A percentile compares a stretch with the other conserved stretches of the same genome.
Conservation (phyloP, 2,888 invertebrate genomes). For the Eupeodes latifasciatus region DNA sequence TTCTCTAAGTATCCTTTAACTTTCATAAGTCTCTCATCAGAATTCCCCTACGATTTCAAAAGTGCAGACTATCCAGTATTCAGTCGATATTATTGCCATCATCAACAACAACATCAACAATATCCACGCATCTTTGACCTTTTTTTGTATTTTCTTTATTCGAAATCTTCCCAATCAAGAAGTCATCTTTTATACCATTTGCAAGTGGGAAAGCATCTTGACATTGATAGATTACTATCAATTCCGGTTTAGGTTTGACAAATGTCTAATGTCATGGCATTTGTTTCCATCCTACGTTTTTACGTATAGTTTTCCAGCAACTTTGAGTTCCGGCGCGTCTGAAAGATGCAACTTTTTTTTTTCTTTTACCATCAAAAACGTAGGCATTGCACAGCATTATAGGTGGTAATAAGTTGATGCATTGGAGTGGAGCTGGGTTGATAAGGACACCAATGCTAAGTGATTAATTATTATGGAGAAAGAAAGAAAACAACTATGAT, state of each 20-base stretch:
- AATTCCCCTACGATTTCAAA: too few species aligned
- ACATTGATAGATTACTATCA: constrained; percentile 71
- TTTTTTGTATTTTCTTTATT: not conserved
- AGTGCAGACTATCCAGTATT: not conserved
- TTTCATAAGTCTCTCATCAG: too few species aligned
- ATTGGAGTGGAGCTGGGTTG: constrained; percentile 37
- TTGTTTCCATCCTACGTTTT: constrained; percentile 59
- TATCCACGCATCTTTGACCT: constrained; percentile 41
- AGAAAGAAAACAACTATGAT: constrained; percentile 12
- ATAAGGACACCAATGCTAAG: constrained; percentile 60
- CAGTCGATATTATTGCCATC: not conserved
- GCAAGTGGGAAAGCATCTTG: constrained; percentile 51
- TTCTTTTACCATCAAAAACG: constrained; percentile 16
- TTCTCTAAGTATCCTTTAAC: too few species aligned
- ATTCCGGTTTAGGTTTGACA: constrained; percentile 69
- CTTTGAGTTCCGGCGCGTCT: constrained; percentile 35
- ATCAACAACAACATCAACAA: not conserved
- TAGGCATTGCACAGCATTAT: constrained; percentile 35
- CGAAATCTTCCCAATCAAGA: constrained; percentile 38
- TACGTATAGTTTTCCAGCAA: not conserved
- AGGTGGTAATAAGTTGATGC: constrained; percentile 47
- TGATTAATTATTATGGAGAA: constrained; percentile 60
- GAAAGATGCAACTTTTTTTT: constrained; percentile 24
- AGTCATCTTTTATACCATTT: constrained; percentile 49
- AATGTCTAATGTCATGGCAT: constrained; percentile 69